Evolutionary conservation across 2,113 vertebrate genomes (phyloP).

Genomic region (Australoheros scitulus): DNA sequence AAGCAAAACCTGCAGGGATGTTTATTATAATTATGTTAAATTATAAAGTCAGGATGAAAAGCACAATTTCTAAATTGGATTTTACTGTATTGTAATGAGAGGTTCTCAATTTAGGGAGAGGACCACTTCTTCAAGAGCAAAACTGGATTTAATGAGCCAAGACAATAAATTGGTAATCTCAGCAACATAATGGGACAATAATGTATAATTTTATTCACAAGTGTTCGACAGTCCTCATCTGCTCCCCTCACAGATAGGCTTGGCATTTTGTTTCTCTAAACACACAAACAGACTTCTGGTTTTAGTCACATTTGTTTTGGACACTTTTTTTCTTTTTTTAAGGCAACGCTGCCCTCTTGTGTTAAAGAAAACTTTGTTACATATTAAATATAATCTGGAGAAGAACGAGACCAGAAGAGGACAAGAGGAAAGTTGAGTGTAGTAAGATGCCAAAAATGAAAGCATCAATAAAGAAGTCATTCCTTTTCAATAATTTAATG

Average conservation of each 20-base stretch:
- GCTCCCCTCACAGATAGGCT: background rate
- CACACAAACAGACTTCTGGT: background rate
- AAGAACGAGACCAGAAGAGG: background rate
- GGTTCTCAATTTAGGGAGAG: background rate
- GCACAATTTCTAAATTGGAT: background rate
- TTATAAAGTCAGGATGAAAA: background rate
- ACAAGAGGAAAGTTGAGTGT: background rate
- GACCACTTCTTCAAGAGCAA: background rate
- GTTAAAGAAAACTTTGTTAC: background rate
- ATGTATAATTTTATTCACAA: background rate
- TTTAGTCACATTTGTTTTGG: background rate
- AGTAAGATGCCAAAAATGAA: background rate
- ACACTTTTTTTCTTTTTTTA: background rate
- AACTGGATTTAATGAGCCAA: background rate
- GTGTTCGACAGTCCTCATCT: background rate
- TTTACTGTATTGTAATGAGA: background rate
- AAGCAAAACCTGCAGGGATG: background rate
- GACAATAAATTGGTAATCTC: background rate
- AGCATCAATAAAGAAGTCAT: background rate
- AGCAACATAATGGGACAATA: background rate
- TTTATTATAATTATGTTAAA: background rate
- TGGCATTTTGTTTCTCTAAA: background rate
- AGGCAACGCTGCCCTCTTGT: constrained; percentile 62
- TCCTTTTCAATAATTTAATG: background rate
- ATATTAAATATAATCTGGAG: background rate